Evolutionary conservation across 2,888 invertebrate genomes (phyloP).

Genomic region (Ptychoptera albimana): DNA sequence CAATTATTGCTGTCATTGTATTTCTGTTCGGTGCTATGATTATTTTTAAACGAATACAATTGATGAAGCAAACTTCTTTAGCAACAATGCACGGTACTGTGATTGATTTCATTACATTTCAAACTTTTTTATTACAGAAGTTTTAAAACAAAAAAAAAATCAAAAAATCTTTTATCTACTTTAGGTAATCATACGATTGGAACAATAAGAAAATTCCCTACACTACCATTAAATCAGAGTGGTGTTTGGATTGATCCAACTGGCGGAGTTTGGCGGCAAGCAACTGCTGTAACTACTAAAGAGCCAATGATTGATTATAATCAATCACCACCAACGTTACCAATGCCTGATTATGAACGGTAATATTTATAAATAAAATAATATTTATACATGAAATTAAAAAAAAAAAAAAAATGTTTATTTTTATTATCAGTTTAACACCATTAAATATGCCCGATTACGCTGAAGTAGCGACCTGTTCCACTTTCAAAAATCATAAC

Average conservation of each 20-base stretch:
- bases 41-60: conserved; percentile 53
- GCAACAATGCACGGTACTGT: conserved; percentile 36
- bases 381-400: conserved; percentile 6
- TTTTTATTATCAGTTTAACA: conserved; percentile 21
- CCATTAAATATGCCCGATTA: conserved; percentile 33
- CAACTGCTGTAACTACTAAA: conserved; percentile 22
- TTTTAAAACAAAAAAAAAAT: neutral
- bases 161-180: conserved; percentile 14
- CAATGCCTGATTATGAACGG: conserved; percentile 32
- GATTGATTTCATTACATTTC: neutral
- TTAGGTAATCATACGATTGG: conserved; percentile 33
- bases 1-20: conserved; percentile 70
- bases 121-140: neutral
- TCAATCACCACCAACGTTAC: conserved; percentile 23
- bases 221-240: conserved; percentile 28
- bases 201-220: conserved; percentile 32
- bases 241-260: conserved; percentile 31
- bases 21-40: conserved; percentile 69
- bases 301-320: conserved; percentile 31
- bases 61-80: conserved; percentile 51
- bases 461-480: conserved; percentile 30
- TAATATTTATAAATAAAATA: conserved; percentile 15
- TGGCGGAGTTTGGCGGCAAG: conserved; percentile 31
- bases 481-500: conserved; percentile 29
- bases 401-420: neutral